Evolutionary conservation across 2,797 vertebrate species (phyloP).

Genomic region (Gymnothorax javanicus): DNA sequence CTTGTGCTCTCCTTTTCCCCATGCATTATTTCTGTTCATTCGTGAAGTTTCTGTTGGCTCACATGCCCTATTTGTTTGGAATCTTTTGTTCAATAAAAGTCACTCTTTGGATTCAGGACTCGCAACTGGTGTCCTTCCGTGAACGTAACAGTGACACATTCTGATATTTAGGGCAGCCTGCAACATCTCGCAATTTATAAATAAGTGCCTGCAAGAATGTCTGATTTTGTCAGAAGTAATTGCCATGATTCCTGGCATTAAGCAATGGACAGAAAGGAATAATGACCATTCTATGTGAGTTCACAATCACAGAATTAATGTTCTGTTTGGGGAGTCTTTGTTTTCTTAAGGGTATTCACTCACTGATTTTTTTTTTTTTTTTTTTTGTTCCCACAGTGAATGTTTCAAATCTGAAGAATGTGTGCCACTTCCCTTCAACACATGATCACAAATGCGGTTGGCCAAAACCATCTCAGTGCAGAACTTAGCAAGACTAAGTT

Average conservation of each 20-base stretch:
- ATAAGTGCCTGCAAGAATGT: not conserved
- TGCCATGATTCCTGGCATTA: not conserved
- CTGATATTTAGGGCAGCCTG: not conserved
- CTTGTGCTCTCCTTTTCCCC: no score
- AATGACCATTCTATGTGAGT: not conserved
- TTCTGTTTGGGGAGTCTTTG: not conserved
- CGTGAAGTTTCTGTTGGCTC: no score
- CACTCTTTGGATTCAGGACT: no score
- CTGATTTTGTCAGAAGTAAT: not conserved
- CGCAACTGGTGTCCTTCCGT: no score
- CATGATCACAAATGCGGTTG: not conserved
- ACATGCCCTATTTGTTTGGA: no score
- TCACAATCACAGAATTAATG: not conserved
- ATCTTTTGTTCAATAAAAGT: no score
- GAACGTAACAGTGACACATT: no score
- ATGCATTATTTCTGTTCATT: no score
- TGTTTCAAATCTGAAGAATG: not conserved
- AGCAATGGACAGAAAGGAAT: not conserved
- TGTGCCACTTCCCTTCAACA: not conserved
- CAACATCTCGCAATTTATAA: not conserved
- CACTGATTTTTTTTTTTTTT: not conserved
- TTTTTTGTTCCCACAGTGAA: not conserved
- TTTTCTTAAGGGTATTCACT: not conserved
- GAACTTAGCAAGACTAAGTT: not conserved
- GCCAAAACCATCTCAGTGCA: not conserved